These are phyloP conservation scores for Tetragnatha montana DNA, from an alignment of 2,888 invertebrate genomes.

Conservation along the genomic window DNA sequence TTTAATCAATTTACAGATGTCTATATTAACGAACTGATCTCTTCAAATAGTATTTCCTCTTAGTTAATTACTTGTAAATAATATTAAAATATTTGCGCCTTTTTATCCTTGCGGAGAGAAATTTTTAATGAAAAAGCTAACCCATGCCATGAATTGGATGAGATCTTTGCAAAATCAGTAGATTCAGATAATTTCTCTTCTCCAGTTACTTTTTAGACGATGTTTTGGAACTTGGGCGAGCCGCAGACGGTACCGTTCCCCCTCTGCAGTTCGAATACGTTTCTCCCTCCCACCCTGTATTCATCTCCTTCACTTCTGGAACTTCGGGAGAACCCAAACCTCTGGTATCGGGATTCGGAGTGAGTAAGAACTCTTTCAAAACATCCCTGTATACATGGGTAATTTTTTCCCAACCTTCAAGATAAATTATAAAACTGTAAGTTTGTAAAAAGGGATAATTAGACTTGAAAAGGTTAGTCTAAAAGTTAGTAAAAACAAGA, in stretches of 20 bases:
- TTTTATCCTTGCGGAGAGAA: too few relatives aligned
- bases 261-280: slow-evolving; percentile 76
- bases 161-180: neutral
- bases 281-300: slow-evolving; percentile 79
- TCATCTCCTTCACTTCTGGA: slow-evolving; percentile 80
- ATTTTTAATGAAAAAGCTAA: too few relatives aligned
- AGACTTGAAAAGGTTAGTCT: too few relatives aligned
- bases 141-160: neutral
- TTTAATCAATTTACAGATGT: too few relatives aligned
- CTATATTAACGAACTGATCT: neutral
- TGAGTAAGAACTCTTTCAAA: slow-evolving; percentile 74
- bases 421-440: neutral
- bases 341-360: slow-evolving; percentile 80
- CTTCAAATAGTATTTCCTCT: neutral
- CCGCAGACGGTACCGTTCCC: slow-evolving; percentile 43
- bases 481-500: too few relatives aligned
- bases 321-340: slow-evolving; percentile 81
- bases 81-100: neutral
- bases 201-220: slow-evolving; percentile 65
- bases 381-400: neutral
- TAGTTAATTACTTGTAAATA: neutral
- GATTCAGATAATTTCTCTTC: neutral
- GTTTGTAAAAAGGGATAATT: neutral
- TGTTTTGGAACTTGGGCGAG: slow-evolving; percentile 34
- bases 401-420: neutral